phyloP scores from a whole-genome alignment of 2,888 invertebrate species.

The Brachypalpus laphriformis region DNA sequence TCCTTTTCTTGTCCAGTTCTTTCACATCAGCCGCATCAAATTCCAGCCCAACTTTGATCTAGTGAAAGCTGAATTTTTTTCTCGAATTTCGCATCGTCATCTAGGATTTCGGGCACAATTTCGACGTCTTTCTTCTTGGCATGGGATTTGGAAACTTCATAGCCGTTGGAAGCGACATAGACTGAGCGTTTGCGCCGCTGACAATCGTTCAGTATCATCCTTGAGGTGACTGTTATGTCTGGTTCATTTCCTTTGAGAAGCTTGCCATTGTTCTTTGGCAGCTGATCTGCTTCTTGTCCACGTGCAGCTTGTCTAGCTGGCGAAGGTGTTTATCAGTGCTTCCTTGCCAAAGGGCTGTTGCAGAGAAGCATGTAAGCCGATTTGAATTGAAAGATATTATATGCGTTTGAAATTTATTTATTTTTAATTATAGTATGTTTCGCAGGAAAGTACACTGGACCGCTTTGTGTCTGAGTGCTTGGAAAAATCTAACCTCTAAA shows the following conservation, averaged over 20 bases:
- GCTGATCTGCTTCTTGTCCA: slow-evolving; percentile 98
- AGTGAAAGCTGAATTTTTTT: slow-evolving; percentile 88
- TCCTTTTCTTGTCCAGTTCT: slow-evolving; percentile 80
- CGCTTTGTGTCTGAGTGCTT: too few relatives aligned
- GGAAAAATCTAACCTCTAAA: too few relatives aligned
- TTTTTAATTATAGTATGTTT: too few relatives aligned
- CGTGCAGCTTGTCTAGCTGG: slow-evolving; percentile 97
- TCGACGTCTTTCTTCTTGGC: slow-evolving; percentile 70
- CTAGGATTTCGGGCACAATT: slow-evolving; percentile 30
- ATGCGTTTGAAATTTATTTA: too few relatives aligned
- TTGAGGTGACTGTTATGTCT: slow-evolving; percentile 93
- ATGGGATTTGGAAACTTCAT: slow-evolving; percentile 87
- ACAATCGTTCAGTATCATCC: slow-evolving; percentile 99
- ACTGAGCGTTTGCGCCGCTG: slow-evolving; percentile 98
- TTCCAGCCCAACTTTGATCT: slow-evolving; percentile 89
- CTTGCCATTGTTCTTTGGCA: slow-evolving; percentile 94
- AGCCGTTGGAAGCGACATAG: slow-evolving; percentile 94
- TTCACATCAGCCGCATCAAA: slow-evolving; percentile 86
- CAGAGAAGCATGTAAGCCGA: slow-evolving; percentile 99
- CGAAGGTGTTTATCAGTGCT: slow-evolving; percentile 96
- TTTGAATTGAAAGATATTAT: too few relatives aligned
- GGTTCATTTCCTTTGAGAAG: slow-evolving; percentile 98
- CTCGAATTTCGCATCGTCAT: slow-evolving; percentile 79
- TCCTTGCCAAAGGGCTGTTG: slow-evolving; percentile 99
- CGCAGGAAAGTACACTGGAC: too few relatives aligned